These are phyloP conservation scores for Holothuria scabra DNA, from an alignment of 53 echinoderm and acorn worm species.

Conservation along the genomic window DNA sequence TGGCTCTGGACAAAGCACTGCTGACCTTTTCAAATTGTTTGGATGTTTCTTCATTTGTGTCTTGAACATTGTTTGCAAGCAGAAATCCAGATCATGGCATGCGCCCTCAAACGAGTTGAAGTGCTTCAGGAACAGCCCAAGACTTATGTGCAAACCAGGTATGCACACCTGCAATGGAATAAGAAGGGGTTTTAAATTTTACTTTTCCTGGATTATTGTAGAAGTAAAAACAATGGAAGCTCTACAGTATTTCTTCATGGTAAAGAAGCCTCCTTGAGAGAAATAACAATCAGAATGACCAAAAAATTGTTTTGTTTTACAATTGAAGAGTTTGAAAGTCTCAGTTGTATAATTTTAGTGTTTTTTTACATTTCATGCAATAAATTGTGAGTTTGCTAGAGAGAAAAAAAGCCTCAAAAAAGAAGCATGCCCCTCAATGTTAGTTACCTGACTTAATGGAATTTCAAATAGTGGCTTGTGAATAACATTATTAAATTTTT, in stretches of 20 bases:
- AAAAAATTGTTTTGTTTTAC: no score
- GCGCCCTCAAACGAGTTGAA: slow-evolving; percentile 8
- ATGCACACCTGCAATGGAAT: slow-evolving; percentile 8
- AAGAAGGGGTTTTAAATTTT: background rate
- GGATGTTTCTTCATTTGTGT: background rate
- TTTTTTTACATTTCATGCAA: no score
- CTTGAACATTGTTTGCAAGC: background rate
- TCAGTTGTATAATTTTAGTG: no score
- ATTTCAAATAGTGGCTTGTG: background rate
- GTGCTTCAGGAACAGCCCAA: slow-evolving; percentile 14
- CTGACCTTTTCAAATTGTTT: background rate
- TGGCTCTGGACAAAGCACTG: background rate
- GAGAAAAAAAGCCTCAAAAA: no score
- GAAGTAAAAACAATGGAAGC: no score
- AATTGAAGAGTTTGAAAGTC: no score
- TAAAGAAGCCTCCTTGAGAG: no score
- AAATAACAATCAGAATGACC: no score
- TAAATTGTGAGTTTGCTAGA: no score
- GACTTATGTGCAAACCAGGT: slow-evolving; percentile 17
- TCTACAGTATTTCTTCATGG: no score
- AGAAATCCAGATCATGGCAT: slow-evolving; percentile 2
- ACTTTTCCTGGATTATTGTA: no score
- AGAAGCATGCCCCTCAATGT: background rate
- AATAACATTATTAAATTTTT: background rate
- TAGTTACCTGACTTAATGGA: background rate